phyloP scores from a whole-genome alignment of 1,140 invertebrate genomes.

The Heliconius hermathena region DNA sequence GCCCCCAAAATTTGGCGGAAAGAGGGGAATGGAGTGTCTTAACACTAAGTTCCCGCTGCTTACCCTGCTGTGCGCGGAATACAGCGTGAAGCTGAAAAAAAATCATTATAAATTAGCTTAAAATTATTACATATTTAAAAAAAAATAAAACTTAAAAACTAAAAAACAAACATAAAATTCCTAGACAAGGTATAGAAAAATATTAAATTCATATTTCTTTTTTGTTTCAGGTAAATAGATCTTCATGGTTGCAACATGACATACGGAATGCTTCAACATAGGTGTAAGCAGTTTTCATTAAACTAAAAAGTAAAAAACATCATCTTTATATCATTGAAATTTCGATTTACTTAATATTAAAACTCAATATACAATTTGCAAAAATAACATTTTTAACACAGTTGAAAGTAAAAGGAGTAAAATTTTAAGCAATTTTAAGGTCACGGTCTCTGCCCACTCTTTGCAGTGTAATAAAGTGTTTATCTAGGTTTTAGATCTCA shows the following conservation, averaged over 20 bases:
- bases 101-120: no score
- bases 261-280: background rate
- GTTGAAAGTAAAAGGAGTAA: background rate
- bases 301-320: background rate
- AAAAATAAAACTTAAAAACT: no score
- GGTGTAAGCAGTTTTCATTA: background rate
- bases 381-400: background rate
- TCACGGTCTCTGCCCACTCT: constrained; percentile 25
- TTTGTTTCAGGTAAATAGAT: constrained; percentile 25
- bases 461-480: constrained; percentile 27
- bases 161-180: no score
- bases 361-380: background rate
- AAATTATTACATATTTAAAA: no score
- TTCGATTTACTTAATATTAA: no score
- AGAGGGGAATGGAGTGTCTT: no score
- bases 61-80: no score
- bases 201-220: background rate
- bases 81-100: no score
- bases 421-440: constrained; percentile 2
- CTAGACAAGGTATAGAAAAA: no score
- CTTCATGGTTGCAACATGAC: background rate
- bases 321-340: no score
- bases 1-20: no score
- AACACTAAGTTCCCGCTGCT: no score
- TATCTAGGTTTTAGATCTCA: constrained; percentile 29